Evolutionary conservation across 2,113 vertebrate genomes (phyloP), one percentile per base, ranked within the genome.

Genomic region (Coracopsis vasa): DNA sequence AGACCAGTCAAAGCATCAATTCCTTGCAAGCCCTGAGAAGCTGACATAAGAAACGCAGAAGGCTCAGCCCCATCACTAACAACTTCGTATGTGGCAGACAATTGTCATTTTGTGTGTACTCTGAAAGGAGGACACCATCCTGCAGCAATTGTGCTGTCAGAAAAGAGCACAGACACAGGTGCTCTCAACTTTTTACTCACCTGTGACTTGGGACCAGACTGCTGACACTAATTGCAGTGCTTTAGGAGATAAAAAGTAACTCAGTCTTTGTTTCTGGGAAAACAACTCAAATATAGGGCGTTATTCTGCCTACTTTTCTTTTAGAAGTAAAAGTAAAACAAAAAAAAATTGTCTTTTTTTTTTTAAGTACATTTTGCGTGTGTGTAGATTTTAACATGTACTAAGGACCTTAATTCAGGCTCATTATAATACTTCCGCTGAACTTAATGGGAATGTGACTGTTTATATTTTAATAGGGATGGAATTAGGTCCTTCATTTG

Each of bases 131-230:
- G 47, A 29, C 0, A 3, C 18, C 16, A 11, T 41, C 21, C 90
- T 47, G 20, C 42, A 67, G 45, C 0, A 1, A 39, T 21, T 0
- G 0, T 33, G 21, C 45, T 62, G 17, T 6, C 75, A 78, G 58
- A 33, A 35, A 69, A 71, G 18, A 19, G 29, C 25, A 61, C 24
- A n/a, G 28, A 11, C 64, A 61, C 20, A 33, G 6, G 7, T 29
- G 48, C 47, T 7, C 64, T 56, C 25, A 13, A 13, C 16, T 51
- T 78, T 42, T 58, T 82, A 25, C 29, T 67, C 37, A 62, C 21
- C 18, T 39, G 51, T 56, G 42, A n/a, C 23, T n/a, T 42, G 41
- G 48, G 33, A 51, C 13, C 0, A 1, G n/a, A 13, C 27, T 73
- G 21, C 29, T 82, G 21, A 35, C 25, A 42, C 31, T 53, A n/a